Percentiles rank a stretch among this genome's conserved stretches.
phyloP scores from a whole-genome alignment of 2,888 invertebrate species.

The Pilophorus perplexus region DNA sequence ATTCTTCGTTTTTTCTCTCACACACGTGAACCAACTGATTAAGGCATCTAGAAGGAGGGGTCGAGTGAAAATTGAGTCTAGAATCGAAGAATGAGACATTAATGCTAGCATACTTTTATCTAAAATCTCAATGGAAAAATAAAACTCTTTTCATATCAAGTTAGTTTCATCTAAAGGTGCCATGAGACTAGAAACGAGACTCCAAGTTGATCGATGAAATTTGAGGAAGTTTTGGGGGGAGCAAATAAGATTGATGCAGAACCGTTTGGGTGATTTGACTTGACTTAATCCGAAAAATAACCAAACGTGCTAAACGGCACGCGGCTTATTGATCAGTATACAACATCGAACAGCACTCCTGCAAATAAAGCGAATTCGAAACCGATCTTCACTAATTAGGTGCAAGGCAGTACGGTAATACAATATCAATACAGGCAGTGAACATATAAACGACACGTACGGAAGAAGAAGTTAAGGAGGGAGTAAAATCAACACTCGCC shows the following conservation, averaged over 20 bases:
- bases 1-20: neutral
- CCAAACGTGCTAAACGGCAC: too few relatives aligned
- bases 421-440: slow-evolving; percentile 23
- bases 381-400: slow-evolving; percentile 14
- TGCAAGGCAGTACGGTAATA: slow-evolving; percentile 36
- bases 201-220: too few relatives aligned
- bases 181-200: neutral
- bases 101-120: slow-evolving; percentile 21
- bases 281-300: too few relatives aligned
- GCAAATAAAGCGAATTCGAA: neutral
- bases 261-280: too few relatives aligned
- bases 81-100: slow-evolving; percentile 20
- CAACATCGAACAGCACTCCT: neutral
- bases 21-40: slow-evolving; percentile 22
- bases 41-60: slow-evolving; percentile 37
- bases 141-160: slow-evolving; percentile 29
- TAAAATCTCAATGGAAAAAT: slow-evolving; percentile 35
- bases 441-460: neutral
- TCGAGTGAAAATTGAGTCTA: slow-evolving; percentile 27
- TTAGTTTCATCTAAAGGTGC: slow-evolving; percentile 20
- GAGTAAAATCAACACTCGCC: too few relatives aligned
- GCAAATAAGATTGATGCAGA: too few relatives aligned
- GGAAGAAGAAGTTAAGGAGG: slow-evolving; percentile 1
- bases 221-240: too few relatives aligned
- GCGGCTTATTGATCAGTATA: too few relatives aligned